These are phyloP conservation scores for Malurus leucopterus DNA, from an alignment of 2,797 vertebrate species.

Conservation along the genomic window DNA sequence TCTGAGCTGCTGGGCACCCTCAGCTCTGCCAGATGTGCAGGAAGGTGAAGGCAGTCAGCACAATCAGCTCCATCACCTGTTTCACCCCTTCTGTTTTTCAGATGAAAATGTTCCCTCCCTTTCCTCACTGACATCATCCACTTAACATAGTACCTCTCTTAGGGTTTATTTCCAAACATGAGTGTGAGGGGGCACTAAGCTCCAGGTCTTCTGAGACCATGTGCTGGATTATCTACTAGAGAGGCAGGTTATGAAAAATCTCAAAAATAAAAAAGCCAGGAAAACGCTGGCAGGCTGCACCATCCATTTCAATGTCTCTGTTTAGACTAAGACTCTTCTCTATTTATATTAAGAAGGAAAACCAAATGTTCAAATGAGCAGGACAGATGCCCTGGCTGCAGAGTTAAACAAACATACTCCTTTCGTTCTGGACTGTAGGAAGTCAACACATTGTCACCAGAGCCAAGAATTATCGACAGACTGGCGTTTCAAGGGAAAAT, in stretches of 20 bases:
- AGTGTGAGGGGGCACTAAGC: background rate
- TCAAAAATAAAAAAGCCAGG: conserved; percentile 22
- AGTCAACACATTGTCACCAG: background rate
- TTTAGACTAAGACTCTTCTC: conserved; percentile 32
- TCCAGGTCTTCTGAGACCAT: background rate
- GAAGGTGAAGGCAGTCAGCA: background rate
- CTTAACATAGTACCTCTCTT: background rate
- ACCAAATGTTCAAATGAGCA: background rate
- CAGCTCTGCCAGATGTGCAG: background rate
- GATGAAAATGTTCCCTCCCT: background rate
- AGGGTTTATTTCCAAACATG: background rate
- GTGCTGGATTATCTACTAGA: background rate
- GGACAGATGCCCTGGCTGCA: conserved; percentile 10
- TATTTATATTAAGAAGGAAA: conserved; percentile 31
- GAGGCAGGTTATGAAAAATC: background rate
- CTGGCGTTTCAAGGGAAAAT: background rate
- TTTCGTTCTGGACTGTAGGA: conserved; percentile 4
- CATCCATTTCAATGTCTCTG: conserved; percentile 14
- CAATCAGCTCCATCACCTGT: background rate
- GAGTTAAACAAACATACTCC: conserved; percentile 18
- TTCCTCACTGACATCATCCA: background rate
- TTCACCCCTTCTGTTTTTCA: background rate
- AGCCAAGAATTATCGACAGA: background rate
- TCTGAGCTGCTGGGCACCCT: background rate
- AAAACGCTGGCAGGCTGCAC: background rate